Evolutionary conservation across 2,113 vertebrate genomes (phyloP).

Genomic region (Sorex araneus): DNA sequence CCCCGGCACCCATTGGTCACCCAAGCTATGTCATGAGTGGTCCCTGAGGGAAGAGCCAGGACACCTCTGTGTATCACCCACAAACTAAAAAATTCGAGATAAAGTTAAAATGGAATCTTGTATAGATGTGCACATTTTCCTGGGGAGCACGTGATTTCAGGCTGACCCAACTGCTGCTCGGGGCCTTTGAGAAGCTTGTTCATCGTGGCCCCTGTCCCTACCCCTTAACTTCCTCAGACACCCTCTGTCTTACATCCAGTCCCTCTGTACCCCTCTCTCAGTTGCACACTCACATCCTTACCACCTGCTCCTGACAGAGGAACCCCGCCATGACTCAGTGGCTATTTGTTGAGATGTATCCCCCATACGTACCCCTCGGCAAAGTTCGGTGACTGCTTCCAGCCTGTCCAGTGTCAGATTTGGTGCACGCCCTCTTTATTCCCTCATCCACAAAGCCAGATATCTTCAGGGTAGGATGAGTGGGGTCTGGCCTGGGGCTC

Average conservation of each 20-base stretch:
- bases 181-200: neutral
- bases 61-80: too few relatives aligned
- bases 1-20: too few relatives aligned
- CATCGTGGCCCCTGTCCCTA: too few relatives aligned
- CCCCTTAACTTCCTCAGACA: neutral
- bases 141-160: neutral
- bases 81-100: too few relatives aligned
- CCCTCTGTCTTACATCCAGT: neutral
- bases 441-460: neutral
- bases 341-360: neutral
- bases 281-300: neutral
- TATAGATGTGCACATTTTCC: neutral
- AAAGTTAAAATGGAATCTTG: neutral
- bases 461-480: neutral
- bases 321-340: neutral
- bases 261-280: neutral
- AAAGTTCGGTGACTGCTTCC: neutral
- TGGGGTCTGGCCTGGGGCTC: neutral
- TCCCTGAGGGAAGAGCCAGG: too few relatives aligned
- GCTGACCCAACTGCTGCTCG: neutral
- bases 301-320: neutral
- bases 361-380: neutral
- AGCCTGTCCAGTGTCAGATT: neutral
- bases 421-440: neutral
- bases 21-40: too few relatives aligned